phyloP scores from a whole-genome alignment of 2,797 vertebrate genomes.

The Poeciliopsis infans region DNA sequence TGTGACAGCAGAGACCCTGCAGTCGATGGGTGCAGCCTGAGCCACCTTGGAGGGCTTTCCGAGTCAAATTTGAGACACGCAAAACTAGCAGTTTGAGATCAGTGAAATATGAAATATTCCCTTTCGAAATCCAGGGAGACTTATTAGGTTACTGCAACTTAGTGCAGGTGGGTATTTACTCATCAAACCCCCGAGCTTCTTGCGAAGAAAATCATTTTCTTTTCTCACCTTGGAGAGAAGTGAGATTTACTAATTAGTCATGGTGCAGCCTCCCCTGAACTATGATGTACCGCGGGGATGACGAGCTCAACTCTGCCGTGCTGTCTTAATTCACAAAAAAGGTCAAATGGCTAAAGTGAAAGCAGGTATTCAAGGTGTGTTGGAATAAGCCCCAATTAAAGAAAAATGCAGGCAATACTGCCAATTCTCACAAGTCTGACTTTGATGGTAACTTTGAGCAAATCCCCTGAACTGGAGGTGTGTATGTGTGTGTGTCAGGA shows the following conservation, averaged over 20 bases:
- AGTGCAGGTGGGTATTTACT: conserved; percentile 76
- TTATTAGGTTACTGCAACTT: conserved; percentile 76
- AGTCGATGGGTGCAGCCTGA: conserved; percentile 55
- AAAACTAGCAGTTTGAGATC: conserved; percentile 71
- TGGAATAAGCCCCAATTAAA: conserved; percentile 76
- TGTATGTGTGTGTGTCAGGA: conserved; percentile 7
- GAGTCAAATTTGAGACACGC: conserved; percentile 69
- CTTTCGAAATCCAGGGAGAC: conserved; percentile 76
- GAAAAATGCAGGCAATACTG: conserved; percentile 70
- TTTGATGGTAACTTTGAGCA: conserved; percentile 53
- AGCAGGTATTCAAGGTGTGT: conserved; percentile 78
- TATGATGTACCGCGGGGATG: conserved; percentile 63
- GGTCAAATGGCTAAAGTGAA: conserved; percentile 74
- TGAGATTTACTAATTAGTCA: conserved; percentile 80
- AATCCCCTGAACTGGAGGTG: conserved; percentile 41
- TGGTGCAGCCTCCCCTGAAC: conserved; percentile 63
- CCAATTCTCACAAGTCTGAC: conserved; percentile 57
- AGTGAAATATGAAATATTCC: conserved; percentile 80
- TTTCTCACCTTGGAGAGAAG: conserved; percentile 64
- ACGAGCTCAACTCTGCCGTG: conserved; percentile 60
- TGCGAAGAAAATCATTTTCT: conserved; percentile 66
- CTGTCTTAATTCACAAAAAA: conserved; percentile 75
- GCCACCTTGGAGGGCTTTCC: conserved; percentile 64
- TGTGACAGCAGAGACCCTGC: conserved; percentile 74
- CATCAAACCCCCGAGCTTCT: conserved; percentile 54